These are phyloP conservation scores for Aselliscus stoliczkanus DNA, from an alignment of 2,797 vertebrate genomes.

Conservation along the genomic window DNA sequence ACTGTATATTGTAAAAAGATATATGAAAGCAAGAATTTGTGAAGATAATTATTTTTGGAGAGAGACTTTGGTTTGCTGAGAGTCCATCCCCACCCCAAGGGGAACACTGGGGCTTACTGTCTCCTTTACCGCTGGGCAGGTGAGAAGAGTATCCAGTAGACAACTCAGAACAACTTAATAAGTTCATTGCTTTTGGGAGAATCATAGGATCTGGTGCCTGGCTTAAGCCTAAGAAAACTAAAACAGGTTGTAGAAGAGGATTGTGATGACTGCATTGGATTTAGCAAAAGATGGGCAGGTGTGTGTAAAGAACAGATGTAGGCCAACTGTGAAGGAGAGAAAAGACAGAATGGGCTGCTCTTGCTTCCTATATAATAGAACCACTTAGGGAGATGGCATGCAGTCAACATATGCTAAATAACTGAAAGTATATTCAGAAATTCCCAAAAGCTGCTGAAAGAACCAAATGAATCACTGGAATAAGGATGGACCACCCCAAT, in stretches of 20 bases:
- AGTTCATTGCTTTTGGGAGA: not conserved
- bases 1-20: not conserved
- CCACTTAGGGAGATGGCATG: accelerated
- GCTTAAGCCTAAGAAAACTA: not conserved
- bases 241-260: not conserved
- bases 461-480: not conserved
- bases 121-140: not conserved
- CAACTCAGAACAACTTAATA: not conserved
- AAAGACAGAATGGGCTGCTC: not conserved
- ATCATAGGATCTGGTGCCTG: not conserved
- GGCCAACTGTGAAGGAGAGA: not conserved
- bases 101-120: not conserved
- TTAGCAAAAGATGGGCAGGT: not conserved
- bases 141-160: not conserved
- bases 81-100: too few species aligned
- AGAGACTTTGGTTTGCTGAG: not conserved
- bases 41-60: not conserved
- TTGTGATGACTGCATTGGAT: not conserved
- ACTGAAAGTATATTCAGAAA: not conserved
- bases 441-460: not conserved
- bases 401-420: not conserved
- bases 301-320: not conserved
- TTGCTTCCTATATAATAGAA: not conserved
- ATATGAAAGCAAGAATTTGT: not conserved
- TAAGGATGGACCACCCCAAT: not conserved